These are phyloP conservation scores for Papilio polytes DNA, from an alignment of 1,140 invertebrate genomes.

Conservation along the genomic window DNA sequence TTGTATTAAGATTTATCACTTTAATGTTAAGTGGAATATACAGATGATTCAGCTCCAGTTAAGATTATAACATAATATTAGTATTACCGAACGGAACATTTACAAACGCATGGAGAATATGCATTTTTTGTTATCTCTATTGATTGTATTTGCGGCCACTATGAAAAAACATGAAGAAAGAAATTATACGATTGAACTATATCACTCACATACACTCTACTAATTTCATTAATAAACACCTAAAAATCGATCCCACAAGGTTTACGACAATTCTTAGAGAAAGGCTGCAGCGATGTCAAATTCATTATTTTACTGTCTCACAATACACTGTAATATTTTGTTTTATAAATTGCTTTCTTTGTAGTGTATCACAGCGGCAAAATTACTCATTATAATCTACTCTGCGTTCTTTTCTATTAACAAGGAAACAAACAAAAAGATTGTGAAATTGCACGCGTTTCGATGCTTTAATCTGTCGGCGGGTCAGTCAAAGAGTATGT, in stretches of 20 bases:
- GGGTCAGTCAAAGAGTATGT: constrained; percentile 39
- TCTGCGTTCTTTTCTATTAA: constrained; percentile 68
- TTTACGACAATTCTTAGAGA: constrained; percentile 78
- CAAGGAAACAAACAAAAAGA: constrained; percentile 67
- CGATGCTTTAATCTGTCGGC: constrained; percentile 51
- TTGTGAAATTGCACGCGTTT: constrained; percentile 53
- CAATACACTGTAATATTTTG: constrained; percentile 43
- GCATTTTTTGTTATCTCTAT: constrained; percentile 82
- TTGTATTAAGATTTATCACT: constrained; percentile 48
- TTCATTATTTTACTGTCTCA: constrained; percentile 77
- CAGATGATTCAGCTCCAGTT: constrained; percentile 45
- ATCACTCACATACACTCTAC: constrained; percentile 75
- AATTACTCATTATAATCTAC: constrained; percentile 47
- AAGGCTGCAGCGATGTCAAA: constrained; percentile 75
- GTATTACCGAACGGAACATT: constrained; percentile 69
- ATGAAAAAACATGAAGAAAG: constrained; percentile 52
- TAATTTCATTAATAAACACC: constrained; percentile 82
- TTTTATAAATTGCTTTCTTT: constrained; percentile 44
- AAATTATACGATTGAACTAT: constrained; percentile 67
- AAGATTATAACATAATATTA: constrained; percentile 56
- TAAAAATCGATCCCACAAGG: constrained; percentile 81
- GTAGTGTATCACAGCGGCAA: constrained; percentile 44
- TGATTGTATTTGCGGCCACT: constrained; percentile 68
- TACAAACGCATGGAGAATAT: constrained; percentile 77
- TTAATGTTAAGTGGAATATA: constrained; percentile 51